Conservation (phyloP, 2,888 invertebrate species). For the Dyspetes luteomarginatus region DNA sequence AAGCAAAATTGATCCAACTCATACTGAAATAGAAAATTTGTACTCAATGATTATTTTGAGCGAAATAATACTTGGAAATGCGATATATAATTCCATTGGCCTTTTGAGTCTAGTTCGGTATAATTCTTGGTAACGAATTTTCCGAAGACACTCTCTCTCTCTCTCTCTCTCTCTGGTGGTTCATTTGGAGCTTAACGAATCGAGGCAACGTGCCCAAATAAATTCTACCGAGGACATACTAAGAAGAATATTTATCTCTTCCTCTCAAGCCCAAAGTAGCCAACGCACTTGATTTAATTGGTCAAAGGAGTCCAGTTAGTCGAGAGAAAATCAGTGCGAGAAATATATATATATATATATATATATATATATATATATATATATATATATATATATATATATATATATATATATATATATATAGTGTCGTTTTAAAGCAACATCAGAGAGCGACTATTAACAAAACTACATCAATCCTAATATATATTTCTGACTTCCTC, state of each 20-base stretch:
- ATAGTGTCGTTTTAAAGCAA: background rate
- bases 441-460: slow-evolving; percentile 27
- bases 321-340: slow-evolving; percentile 34
- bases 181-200: slow-evolving; percentile 53
- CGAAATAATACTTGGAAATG: slow-evolving; percentile 39
- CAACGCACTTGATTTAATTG: slow-evolving; percentile 49
- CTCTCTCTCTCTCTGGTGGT: too few species aligned
- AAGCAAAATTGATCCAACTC: background rate
- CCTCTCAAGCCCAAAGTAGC: slow-evolving; percentile 19
- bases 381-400: background rate
- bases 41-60: slow-evolving; percentile 34
- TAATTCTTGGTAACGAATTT: slow-evolving; percentile 53
- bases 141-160: slow-evolving; percentile 17
- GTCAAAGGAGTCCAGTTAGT: slow-evolving; percentile 23
- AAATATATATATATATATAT: slow-evolving; percentile 1
- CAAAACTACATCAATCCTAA: slow-evolving; percentile 55
- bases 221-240: background rate
- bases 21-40: background rate
- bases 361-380: background rate
- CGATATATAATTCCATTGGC: slow-evolving; percentile 35
- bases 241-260: slow-evolving; percentile 18
- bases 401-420: background rate
- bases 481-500: slow-evolving; percentile 25
- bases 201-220: slow-evolving; percentile 48
- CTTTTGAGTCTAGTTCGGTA: slow-evolving; percentile 38